Evolutionary conservation across 2,113 vertebrate genomes (phyloP).

Genomic region (Seriola rivoliana): DNA sequence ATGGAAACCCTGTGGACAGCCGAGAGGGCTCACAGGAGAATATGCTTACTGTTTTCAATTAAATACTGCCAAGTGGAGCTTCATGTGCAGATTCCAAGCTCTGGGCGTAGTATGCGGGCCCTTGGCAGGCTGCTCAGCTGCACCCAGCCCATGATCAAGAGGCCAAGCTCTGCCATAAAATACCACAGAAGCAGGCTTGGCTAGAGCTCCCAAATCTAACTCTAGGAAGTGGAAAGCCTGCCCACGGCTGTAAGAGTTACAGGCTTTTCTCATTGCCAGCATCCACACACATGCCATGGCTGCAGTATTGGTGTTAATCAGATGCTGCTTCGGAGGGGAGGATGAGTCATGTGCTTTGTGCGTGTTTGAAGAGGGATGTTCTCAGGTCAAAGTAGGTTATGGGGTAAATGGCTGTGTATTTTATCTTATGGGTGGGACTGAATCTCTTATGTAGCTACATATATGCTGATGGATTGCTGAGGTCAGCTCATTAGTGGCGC

Average conservation of each 20-base stretch:
- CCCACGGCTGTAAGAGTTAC: constrained; percentile 30
- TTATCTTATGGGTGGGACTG: constrained; percentile 57
- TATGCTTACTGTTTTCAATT: constrained; percentile 68
- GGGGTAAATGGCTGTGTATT: constrained; percentile 65
- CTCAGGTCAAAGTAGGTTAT: constrained; percentile 62
- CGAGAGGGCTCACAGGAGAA: constrained; percentile 59
- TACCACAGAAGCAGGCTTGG: constrained; percentile 54
- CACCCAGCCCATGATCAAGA: constrained; percentile 57
- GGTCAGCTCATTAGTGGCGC: constrained; percentile 72
- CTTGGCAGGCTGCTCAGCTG: constrained; percentile 61
- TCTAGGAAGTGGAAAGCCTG: constrained; percentile 51
- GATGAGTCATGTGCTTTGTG: constrained; percentile 59
- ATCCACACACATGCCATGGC: constrained; percentile 34
- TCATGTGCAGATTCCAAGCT: constrained; percentile 55
- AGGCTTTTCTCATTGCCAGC: constrained; percentile 36
- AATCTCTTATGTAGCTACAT: constrained; percentile 44
- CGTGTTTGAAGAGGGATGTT: constrained; percentile 63
- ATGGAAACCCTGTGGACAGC: constrained; percentile 44
- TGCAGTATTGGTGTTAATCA: constrained; percentile 54
- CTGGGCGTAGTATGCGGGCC: constrained; percentile 37
- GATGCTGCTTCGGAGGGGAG: constrained; percentile 44
- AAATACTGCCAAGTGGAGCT: constrained; percentile 65
- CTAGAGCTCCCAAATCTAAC: constrained; percentile 34
- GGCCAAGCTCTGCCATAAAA: constrained; percentile 57
- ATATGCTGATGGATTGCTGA: constrained; percentile 69